These are phyloP conservation scores for Toxonevra muliebris DNA, from an alignment of 2,888 invertebrate genomes.

Conservation along the genomic window DNA sequence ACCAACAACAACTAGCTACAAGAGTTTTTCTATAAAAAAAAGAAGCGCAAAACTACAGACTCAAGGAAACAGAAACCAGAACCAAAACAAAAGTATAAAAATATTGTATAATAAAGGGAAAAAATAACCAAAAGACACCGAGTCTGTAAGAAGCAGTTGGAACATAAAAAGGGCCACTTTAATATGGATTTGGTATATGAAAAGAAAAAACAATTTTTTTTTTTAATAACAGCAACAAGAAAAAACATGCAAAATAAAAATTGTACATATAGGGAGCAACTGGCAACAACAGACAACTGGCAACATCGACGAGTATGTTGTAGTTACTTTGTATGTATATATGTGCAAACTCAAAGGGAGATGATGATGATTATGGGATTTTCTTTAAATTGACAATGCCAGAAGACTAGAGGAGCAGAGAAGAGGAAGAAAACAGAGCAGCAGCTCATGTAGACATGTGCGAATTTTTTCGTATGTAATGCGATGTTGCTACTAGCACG, in stretches of 20 bases:
- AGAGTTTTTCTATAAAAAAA: neutral
- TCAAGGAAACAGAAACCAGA: conserved; percentile 7
- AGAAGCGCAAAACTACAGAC: neutral
- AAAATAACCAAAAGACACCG: neutral
- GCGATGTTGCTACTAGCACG: neutral
- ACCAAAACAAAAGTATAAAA: conserved; percentile 22
- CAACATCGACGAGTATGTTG: conserved; percentile 12
- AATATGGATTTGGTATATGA: too few species aligned
- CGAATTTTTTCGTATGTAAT: neutral
- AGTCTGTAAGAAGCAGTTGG: too few species aligned
- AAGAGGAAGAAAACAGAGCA: too few species aligned
- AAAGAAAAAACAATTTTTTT: neutral
- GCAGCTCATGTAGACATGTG: too few species aligned
- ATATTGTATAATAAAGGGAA: neutral
- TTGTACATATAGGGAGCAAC: neutral
- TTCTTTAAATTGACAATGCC: too few species aligned
- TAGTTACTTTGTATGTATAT: conserved; percentile 22
- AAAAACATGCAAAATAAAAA: conserved; percentile 9
- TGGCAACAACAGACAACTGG: neutral
- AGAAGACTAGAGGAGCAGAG: too few species aligned
- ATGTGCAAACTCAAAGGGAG: conserved; percentile 6
- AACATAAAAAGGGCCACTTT: too few species aligned
- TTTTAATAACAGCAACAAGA: conserved; percentile 1
- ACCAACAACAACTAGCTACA: neutral
- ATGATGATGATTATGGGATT: too few species aligned